phyloP scores from a whole-genome alignment of 2,797 vertebrate genomes.

The Falco novaeseelandiae region DNA sequence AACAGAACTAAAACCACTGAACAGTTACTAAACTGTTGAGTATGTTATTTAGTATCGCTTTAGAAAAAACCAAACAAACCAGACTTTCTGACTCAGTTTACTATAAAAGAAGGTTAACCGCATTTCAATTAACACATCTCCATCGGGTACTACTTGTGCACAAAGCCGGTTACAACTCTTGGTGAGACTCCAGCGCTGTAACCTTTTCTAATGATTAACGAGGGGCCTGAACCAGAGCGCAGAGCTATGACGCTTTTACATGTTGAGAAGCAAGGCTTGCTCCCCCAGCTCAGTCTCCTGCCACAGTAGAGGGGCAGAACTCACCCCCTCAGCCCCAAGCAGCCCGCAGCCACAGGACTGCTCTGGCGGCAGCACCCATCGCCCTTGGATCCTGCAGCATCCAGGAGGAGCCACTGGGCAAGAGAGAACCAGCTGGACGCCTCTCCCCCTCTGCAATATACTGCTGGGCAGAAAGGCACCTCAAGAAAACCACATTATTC shows the following conservation, averaged over 20 bases:
- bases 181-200: background rate
- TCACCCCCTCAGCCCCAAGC: background rate
- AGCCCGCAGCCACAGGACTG: accelerated
- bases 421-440: background rate
- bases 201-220: background rate
- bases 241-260: accelerated
- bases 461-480: background rate
- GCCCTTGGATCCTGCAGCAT: background rate
- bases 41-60: background rate
- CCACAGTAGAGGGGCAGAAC: background rate
- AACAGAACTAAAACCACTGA: background rate
- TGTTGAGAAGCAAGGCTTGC: background rate
- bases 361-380: background rate
- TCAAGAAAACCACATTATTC: background rate
- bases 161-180: background rate
- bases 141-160: background rate
- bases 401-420: background rate
- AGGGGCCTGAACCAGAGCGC: background rate
- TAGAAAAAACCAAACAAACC: background rate
- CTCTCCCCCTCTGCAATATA: background rate
- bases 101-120: background rate
- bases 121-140: background rate
- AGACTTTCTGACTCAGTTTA: background rate
- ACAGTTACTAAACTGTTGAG: background rate
- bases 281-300: background rate